A percentile compares a stretch with the other conserved stretches of the same genome.
phyloP scores from a whole-genome alignment of 2,797 vertebrate genomes.

The Leptoclinus maculatus region DNA sequence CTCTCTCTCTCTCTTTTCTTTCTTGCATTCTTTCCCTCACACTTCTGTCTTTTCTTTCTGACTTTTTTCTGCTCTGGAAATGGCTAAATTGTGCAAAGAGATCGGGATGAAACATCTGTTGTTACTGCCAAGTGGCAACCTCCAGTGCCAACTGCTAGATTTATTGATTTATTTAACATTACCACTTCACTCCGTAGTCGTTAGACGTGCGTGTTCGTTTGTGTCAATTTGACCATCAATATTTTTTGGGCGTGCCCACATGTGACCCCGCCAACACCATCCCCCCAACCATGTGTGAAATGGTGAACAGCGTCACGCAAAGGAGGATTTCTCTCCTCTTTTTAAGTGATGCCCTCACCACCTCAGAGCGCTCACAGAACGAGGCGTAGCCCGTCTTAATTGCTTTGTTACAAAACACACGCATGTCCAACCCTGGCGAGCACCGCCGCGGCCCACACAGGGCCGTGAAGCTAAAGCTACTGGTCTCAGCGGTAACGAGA shows the following conservation, averaged over 20 bases:
- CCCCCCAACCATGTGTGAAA: slow-evolving; percentile 48
- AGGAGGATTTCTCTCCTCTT: slow-evolving; percentile 18
- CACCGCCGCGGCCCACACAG: background rate
- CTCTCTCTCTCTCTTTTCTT: background rate
- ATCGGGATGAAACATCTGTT: no score
- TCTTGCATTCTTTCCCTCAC: background rate
- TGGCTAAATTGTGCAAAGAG: background rate
- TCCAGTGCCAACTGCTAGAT: no score
- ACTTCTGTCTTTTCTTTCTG: background rate
- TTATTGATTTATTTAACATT: background rate
- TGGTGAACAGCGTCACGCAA: background rate
- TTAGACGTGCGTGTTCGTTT: no score
- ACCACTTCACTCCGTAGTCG: no score
- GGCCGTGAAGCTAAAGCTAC: background rate
- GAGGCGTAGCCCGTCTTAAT: slow-evolving; percentile 23
- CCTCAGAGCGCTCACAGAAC: slow-evolving; percentile 34
- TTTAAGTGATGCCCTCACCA: slow-evolving; percentile 8
- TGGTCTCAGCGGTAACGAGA: slow-evolving; percentile 18
- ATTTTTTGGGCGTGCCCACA: background rate
- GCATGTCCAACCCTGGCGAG: background rate
- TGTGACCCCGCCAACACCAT: background rate
- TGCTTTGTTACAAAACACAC: slow-evolving; percentile 36
- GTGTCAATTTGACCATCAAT: no score
- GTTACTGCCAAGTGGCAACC: no score
- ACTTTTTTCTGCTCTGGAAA: slow-evolving; percentile 8